phyloP scores from a whole-genome alignment of 1,140 invertebrate genomes.

The Tigriopus japonicus region DNA sequence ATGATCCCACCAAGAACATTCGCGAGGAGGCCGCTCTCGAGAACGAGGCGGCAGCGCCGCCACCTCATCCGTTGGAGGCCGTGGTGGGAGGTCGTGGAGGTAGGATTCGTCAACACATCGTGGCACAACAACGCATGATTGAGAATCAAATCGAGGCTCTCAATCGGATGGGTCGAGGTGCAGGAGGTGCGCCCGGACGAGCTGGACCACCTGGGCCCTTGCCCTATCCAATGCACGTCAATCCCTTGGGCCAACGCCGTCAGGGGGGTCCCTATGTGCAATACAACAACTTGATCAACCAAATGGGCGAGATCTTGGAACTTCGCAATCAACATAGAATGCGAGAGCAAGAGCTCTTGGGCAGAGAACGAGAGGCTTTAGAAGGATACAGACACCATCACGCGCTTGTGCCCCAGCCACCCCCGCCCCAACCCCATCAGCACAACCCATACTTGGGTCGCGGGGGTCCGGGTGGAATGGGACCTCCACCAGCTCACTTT shows the following conservation, averaged over 20 bases:
- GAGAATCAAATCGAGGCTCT: not conserved
- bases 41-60: not conserved
- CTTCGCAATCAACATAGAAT: not conserved
- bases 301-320: not conserved
- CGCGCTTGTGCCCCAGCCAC: not conserved
- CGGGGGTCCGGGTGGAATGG: not conserved
- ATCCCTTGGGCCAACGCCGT: not conserved
- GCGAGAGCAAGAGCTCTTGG: not conserved
- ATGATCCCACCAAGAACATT: slow-evolving; percentile 3
- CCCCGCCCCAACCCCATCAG: not conserved
- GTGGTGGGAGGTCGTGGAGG: not conserved
- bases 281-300: not conserved
- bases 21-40: not conserved
- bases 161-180: not conserved
- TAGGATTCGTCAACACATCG: not conserved
- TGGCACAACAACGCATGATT: not conserved
- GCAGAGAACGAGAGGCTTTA: not conserved
- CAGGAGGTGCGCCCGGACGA: not conserved
- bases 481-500: not conserved
- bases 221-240: not conserved
- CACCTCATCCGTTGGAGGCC: not conserved
- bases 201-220: not conserved
- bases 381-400: not conserved
- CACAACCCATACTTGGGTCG: not conserved
- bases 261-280: not conserved